A percentile compares a stretch with the other conserved stretches of the same genome.
phyloP scores from a whole-genome alignment of 2,888 invertebrate species.

The Drosophila lutescens region DNA sequence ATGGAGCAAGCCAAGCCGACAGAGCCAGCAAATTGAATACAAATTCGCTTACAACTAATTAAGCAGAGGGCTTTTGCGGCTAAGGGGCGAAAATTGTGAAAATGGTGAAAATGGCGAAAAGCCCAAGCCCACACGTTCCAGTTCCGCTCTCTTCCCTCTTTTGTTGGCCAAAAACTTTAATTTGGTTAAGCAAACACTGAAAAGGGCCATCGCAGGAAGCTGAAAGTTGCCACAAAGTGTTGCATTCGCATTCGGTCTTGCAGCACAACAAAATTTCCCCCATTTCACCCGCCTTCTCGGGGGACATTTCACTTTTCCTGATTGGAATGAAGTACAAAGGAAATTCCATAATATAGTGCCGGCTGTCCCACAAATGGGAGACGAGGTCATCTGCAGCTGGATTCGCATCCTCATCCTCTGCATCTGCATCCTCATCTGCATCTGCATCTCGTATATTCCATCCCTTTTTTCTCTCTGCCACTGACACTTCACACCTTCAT shows the following conservation, averaged over 20 bases:
- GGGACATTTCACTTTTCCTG: conserved; percentile 45
- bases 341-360: conserved; percentile 41
- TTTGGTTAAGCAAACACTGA: conserved; percentile 41
- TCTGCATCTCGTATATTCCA: conserved; percentile 6
- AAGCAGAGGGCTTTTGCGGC: conserved; percentile 41
- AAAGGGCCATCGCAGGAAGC: conserved; percentile 27
- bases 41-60: conserved; percentile 77
- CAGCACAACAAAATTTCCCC: conserved; percentile 23
- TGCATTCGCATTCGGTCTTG: conserved; percentile 46
- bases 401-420: not conserved
- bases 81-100: not conserved
- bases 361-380: conserved; percentile 7
- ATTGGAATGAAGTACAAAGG: conserved; percentile 41
- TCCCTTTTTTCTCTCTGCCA: conserved; percentile 9
- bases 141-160: not conserved
- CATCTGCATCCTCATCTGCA: not conserved
- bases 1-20: conserved; percentile 1
- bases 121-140: conserved; percentile 13
- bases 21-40: conserved; percentile 66
- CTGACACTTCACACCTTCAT: conserved; percentile 25
- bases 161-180: conserved; percentile 32
- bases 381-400: conserved; percentile 16
- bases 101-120: conserved; percentile 1
- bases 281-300: conserved; percentile 11
- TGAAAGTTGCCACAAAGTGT: conserved; percentile 55